Conservation (phyloP, 2,888 invertebrate species). For the Chymomyza procnemis region DNA sequence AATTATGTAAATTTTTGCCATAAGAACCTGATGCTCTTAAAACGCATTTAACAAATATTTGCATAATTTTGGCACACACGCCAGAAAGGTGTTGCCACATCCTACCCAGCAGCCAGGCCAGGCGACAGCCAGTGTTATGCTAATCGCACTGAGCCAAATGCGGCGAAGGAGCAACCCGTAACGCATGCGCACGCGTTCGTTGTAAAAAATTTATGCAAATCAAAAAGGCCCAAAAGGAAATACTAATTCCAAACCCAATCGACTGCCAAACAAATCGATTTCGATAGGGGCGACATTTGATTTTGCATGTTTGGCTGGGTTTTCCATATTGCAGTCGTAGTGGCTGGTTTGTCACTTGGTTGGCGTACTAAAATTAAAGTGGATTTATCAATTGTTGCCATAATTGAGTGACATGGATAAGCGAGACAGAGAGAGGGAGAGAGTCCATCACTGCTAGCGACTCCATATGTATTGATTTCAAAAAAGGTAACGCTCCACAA, state of each 20-base stretch:
- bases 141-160: conserved; percentile 68
- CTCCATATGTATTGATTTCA: conserved; percentile 50
- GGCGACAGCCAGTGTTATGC: conserved; percentile 71
- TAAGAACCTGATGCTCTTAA: conserved; percentile 48
- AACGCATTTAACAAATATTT: conserved; percentile 64
- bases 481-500: conserved; percentile 45
- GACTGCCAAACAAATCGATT: conserved; percentile 47
- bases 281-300: conserved; percentile 37
- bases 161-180: conserved; percentile 8
- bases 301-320: not conserved
- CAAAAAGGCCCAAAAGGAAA: conserved; percentile 30
- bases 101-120: conserved; percentile 9
- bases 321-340: not conserved
- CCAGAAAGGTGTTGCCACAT: conserved; percentile 22
- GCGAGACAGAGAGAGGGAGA: conserved; percentile 6
- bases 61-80: conserved; percentile 68
- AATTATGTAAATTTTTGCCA: conserved; percentile 60
- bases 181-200: conserved; percentile 52
- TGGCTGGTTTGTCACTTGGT: conserved; percentile 63
- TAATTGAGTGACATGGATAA: conserved; percentile 62
- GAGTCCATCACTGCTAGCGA: not conserved
- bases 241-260: conserved; percentile 22
- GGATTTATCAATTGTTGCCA: conserved; percentile 66
- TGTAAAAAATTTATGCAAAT: conserved; percentile 67
- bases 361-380: conserved; percentile 60